These are phyloP conservation scores for Polyommatus iphigenia DNA, from an alignment of 2,888 invertebrate species.

Conservation along the genomic window DNA sequence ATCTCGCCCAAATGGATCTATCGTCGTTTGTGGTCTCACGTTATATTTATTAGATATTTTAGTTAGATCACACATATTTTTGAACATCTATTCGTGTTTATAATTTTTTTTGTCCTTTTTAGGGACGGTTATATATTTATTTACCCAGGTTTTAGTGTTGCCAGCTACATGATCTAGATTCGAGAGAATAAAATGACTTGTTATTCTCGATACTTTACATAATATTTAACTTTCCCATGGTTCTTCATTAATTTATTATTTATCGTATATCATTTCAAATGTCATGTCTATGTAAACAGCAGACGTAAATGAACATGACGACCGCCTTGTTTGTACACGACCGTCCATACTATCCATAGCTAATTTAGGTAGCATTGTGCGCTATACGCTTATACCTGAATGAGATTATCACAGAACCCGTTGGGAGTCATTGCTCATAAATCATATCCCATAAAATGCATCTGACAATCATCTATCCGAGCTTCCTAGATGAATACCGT, in stretches of 20 bases:
- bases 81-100: background rate
- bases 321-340: slow-evolving; percentile 60
- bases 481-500: slow-evolving; percentile 58
- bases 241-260: slow-evolving; percentile 61
- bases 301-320: slow-evolving; percentile 35
- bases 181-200: background rate
- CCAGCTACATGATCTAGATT: background rate
- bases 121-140: no score
- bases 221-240: slow-evolving; percentile 37
- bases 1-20: background rate
- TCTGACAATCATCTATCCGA: slow-evolving; percentile 74
- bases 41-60: slow-evolving; percentile 2
- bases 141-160: no score
- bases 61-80: background rate
- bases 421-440: slow-evolving; percentile 80
- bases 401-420: slow-evolving; percentile 78
- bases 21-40: slow-evolving; percentile 15
- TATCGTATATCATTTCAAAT: slow-evolving; percentile 48
- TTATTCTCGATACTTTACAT: background rate
- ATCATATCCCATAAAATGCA: slow-evolving; percentile 79
- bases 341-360: slow-evolving; percentile 60
- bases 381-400: slow-evolving; percentile 56
- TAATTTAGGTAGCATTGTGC: slow-evolving; percentile 81
- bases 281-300: slow-evolving; percentile 35
- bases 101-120: background rate